phyloP scores from a whole-genome alignment of 2,888 invertebrate genomes.

The Sinohyriopsis cumingii region DNA sequence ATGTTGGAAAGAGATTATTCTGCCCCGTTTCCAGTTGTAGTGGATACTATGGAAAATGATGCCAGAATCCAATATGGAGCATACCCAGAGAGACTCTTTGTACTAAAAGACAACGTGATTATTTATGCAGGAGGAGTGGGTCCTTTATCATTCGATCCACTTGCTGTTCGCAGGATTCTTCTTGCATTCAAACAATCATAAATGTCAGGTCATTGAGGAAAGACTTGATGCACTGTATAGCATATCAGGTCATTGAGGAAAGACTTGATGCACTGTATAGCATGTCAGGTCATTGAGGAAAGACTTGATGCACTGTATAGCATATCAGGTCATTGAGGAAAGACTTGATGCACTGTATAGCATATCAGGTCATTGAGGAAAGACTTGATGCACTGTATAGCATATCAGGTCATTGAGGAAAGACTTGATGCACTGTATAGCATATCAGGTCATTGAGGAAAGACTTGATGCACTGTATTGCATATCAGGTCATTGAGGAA shows the following conservation, averaged over 20 bases:
- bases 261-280: too few relatives aligned
- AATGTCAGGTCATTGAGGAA: neutral
- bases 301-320: too few relatives aligned
- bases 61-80: conserved; percentile 21
- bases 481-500: too few relatives aligned
- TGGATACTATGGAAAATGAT: conserved; percentile 32
- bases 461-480: too few relatives aligned
- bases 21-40: conserved; percentile 18
- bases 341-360: too few relatives aligned
- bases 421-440: too few relatives aligned
- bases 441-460: neutral
- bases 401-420: neutral
- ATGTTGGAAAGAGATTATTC: conserved; percentile 16
- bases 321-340: neutral
- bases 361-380: neutral
- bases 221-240: too few relatives aligned
- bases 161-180: neutral
- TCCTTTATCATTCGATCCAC: conserved; percentile 13
- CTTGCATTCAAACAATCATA: too few relatives aligned
- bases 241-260: neutral
- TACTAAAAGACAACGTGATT: conserved; percentile 21
- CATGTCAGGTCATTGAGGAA: neutral
- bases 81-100: conserved; percentile 31
- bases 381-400: too few relatives aligned
- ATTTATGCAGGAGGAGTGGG: conserved; percentile 20